These are phyloP conservation scores for Archaeoteleia sp. DNA, from an alignment of 2,888 invertebrate species.

Conservation along the genomic window DNA sequence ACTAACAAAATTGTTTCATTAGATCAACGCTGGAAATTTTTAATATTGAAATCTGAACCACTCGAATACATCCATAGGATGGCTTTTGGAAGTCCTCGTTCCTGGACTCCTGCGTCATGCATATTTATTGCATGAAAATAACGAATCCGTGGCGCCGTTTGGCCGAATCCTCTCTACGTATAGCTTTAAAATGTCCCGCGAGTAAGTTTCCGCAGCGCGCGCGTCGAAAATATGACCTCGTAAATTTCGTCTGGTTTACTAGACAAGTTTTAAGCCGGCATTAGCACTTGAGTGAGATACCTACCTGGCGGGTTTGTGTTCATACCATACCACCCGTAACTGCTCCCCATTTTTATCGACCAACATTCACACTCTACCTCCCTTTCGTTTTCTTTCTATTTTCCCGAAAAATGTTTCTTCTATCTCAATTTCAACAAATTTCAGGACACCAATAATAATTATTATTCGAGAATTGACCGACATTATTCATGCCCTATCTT, in stretches of 20 bases:
- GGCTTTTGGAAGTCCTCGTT: not conserved
- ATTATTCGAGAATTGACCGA: too few species aligned
- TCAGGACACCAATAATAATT: too few species aligned
- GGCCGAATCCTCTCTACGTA: conserved; percentile 27
- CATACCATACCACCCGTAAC: conserved; percentile 1
- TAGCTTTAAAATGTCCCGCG: conserved; percentile 28
- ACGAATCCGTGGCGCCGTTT: conserved; percentile 21
- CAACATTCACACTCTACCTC: conserved; percentile 1
- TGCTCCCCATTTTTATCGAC: conserved; percentile 8
- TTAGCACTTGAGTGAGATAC: conserved; percentile 56
- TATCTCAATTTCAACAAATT: too few species aligned
- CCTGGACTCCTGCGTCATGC: conserved; percentile 30
- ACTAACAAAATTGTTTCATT: conserved; percentile 34
- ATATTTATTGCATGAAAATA: conserved; percentile 52
- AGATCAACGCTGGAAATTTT: conserved; percentile 18
- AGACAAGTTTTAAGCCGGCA: conserved; percentile 53
- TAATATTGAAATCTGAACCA: conserved; percentile 36
- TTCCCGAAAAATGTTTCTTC: too few species aligned
- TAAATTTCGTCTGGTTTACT: conserved; percentile 56
- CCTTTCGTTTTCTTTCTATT: too few species aligned
- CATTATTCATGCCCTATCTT: too few species aligned
- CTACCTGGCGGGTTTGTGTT: conserved; percentile 11
- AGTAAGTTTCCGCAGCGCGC: conserved; percentile 9
- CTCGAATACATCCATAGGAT: conserved; percentile 1
- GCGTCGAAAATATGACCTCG: conserved; percentile 48